Conservation (phyloP, 2,888 invertebrate species). For the Mythimna lalbum region DNA sequence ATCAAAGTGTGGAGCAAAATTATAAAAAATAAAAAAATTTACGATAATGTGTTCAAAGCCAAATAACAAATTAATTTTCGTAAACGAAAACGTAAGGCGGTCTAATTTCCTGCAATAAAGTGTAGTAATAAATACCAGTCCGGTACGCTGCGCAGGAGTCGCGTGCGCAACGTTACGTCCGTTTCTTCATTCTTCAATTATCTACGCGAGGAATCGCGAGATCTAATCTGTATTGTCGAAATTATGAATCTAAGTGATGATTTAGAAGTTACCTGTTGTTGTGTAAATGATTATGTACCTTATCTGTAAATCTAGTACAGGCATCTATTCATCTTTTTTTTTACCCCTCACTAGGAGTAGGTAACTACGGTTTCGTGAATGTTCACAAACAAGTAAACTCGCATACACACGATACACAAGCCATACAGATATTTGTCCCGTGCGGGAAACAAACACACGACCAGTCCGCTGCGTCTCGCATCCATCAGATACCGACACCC, state of each 20-base stretch:
- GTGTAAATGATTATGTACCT: conserved; percentile 16
- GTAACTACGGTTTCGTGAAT: no score
- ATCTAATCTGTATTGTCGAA: conserved; percentile 53
- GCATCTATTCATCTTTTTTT: neutral
- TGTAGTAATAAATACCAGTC: conserved; percentile 53
- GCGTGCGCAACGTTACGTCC: conserved; percentile 60
- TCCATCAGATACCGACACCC: no score
- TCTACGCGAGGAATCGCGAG: conserved; percentile 36
- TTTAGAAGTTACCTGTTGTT: conserved; percentile 13
- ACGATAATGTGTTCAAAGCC: neutral
- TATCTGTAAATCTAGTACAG: conserved; percentile 4
- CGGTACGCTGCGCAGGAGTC: conserved; percentile 45
- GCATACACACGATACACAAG: no score
- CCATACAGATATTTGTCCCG: no score
- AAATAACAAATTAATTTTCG: conserved; percentile 13
- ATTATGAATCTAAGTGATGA: conserved; percentile 36
- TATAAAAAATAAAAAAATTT: no score
- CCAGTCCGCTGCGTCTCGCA: no score
- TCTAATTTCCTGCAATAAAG: conserved; percentile 56
- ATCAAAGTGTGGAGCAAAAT: no score
- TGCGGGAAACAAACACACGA: no score
- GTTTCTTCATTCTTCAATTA: conserved; percentile 61
- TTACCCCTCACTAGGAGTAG: no score
- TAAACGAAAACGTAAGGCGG: conserved; percentile 19
- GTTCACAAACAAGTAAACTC: no score